A percentile compares a stretch with the other conserved stretches of the same genome.
Evolutionary conservation across 2,113 vertebrate species (phyloP).

Genomic region (Orthonyx spaldingii): DNA sequence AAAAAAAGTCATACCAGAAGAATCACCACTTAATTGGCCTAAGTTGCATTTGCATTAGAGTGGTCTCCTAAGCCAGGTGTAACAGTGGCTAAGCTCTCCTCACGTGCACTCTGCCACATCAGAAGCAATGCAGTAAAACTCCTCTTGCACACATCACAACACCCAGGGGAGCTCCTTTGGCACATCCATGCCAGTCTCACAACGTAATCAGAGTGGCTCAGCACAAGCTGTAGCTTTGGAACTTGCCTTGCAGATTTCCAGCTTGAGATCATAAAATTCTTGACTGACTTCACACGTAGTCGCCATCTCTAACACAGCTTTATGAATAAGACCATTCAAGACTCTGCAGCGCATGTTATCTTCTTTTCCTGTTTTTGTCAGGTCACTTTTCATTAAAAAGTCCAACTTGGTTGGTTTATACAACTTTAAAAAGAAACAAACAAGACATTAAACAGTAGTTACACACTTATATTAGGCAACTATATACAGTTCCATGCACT

Average conservation of each 20-base stretch:
- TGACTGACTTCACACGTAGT: conserved; percentile 71
- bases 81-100: background rate
- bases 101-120: background rate
- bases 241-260: conserved; percentile 81
- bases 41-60: background rate
- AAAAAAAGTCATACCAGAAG: background rate
- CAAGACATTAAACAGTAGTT: background rate
- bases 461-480: background rate
- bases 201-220: accelerated
- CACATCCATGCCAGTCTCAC: accelerated
- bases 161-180: background rate
- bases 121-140: background rate
- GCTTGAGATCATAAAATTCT: conserved; percentile 71
- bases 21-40: background rate
- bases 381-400: background rate
- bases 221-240: background rate
- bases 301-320: conserved; percentile 72
- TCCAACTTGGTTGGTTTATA: conserved; percentile 7
- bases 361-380: conserved; percentile 58
- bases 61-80: background rate
- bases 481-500: background rate
- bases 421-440: conserved; percentile 20
- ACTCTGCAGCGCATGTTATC: conserved; percentile 68
- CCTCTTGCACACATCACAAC: background rate
- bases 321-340: conserved; percentile 73